A percentile compares a stretch with the other conserved stretches of the same genome.
phyloP scores from a whole-genome alignment of 2,888 invertebrate species.

The Glomeris marginata region DNA sequence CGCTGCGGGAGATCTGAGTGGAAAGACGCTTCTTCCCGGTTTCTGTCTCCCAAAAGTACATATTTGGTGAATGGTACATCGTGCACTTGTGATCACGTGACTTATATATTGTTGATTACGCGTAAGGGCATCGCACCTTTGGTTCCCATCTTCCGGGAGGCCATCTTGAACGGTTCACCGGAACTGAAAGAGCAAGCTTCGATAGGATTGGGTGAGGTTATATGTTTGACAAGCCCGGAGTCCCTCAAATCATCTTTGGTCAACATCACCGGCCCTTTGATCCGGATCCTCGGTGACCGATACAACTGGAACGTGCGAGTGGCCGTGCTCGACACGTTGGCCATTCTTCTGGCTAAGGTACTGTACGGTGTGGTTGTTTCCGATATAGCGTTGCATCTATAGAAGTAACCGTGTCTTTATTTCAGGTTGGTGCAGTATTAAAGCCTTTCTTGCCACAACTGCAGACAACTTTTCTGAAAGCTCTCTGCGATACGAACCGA shows the following conservation, averaged over 20 bases:
- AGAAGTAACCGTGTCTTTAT: constrained; percentile 12
- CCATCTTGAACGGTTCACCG: constrained; percentile 83
- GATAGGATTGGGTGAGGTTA: constrained; percentile 70
- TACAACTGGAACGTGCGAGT: constrained; percentile 90
- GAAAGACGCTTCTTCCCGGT: constrained; percentile 64
- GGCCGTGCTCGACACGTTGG: constrained; percentile 86
- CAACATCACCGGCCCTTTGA: constrained; percentile 93
- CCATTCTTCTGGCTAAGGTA: constrained; percentile 78
- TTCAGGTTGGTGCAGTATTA: constrained; percentile 76
- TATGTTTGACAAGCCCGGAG: constrained; percentile 64
- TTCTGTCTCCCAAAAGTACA: constrained; percentile 75
- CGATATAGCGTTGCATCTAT: neutral
- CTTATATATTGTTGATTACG: neutral
- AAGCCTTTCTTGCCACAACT: constrained; percentile 97
- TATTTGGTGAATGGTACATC: neutral
- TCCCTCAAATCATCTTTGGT: constrained; percentile 91
- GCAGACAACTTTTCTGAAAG: constrained; percentile 94
- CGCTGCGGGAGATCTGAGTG: constrained; percentile 70
- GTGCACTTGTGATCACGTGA: neutral
- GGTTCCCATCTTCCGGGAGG: constrained; percentile 87
- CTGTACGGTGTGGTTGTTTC: constrained; percentile 8
- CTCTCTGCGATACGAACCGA: constrained; percentile 75
- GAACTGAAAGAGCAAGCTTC: constrained; percentile 94
- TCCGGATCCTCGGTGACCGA: constrained; percentile 89
- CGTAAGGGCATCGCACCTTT: constrained; percentile 73